Evolutionary conservation across 2,797 vertebrate species (phyloP), one percentile per base, ranked within the genome.

Genomic region (Neosalanx taihuensis): DNA sequence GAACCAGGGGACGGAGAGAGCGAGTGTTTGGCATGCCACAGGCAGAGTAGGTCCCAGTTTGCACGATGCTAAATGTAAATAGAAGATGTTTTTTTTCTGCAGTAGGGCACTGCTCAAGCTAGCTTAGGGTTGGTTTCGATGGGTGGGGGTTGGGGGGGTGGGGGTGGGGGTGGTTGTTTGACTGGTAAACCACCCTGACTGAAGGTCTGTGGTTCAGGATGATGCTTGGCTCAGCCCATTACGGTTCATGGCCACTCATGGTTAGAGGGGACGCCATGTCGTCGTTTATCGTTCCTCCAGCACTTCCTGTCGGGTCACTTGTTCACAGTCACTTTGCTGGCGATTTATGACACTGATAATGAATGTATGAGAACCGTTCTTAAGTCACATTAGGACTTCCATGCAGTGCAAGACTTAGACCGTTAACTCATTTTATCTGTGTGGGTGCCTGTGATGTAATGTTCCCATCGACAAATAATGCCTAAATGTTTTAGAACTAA

Each of bases 181-280:
- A 41, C 10, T 41, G 41, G 12, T 46, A 46, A 46, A 46, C 10
- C 10, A 10, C 10, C 10, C 2, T 20, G 62, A 12, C 62, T 37
- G 31, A 37, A 18, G 33, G 62, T 41, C 62, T 64, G 9, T 60
- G 58, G 58, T 64, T 64, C 62, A 63, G 31, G 30, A 35, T 63
- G 12, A 15, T 35, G 33, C 33, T 46, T 13, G 41, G 41, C 12
- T 46, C 41, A 46, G 41, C 41, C 41, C 41, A 46, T 46, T 46
- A 46, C 1, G 18, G 20, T 41, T 64, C 33, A 41, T 41, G 18
- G 62, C n/a, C 37, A 35, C n/a, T 35, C 20, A 10, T 63, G 20
- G 18, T 64, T 64, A 64, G n/a, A 64, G n/a, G 63, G 41, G 63
- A 64, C 63, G 1, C 23, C 29, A 13, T 23, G 12, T 41, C 10